phyloP scores from a whole-genome alignment of 2,797 vertebrate species.

The Lacerta viridis region DNA sequence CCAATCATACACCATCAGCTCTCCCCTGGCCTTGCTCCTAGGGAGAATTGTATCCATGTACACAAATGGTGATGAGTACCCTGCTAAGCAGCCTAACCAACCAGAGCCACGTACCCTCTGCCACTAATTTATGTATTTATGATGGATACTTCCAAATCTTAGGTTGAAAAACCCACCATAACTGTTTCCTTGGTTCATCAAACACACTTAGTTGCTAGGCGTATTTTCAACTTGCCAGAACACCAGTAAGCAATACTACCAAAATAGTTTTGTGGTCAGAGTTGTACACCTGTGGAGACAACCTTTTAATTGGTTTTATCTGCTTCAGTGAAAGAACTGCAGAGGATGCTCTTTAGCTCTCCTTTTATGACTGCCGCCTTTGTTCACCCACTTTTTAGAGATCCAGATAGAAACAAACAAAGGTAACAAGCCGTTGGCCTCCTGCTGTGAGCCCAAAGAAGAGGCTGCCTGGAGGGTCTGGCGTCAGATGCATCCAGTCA shows the following conservation, averaged over 20 bases:
- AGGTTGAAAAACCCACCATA: background rate
- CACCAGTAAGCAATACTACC: constrained; percentile 11
- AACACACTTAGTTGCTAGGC: background rate
- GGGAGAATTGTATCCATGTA: background rate
- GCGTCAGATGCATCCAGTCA: constrained; percentile 63
- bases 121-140: background rate
- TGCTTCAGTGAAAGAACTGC: constrained; percentile 28
- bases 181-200: rapidly evolving
- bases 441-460: constrained; percentile 68
- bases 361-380: constrained; percentile 64
- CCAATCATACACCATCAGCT: no score
- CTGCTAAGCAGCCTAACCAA: background rate
- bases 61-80: background rate
- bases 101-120: background rate
- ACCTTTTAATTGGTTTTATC: constrained; percentile 30
- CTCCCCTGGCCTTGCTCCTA: background rate
- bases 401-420: constrained; percentile 65
- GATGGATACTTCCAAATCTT: background rate
- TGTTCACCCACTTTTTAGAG: constrained; percentile 59
- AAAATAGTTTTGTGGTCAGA: constrained; percentile 21
- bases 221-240: background rate
- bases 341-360: constrained; percentile 55
- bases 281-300: constrained; percentile 25
- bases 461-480: constrained; percentile 44
- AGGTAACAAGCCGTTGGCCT: constrained; percentile 63